Conservation (phyloP, 2,888 invertebrate genomes). For the Mimumesa dahlbomi region DNA sequence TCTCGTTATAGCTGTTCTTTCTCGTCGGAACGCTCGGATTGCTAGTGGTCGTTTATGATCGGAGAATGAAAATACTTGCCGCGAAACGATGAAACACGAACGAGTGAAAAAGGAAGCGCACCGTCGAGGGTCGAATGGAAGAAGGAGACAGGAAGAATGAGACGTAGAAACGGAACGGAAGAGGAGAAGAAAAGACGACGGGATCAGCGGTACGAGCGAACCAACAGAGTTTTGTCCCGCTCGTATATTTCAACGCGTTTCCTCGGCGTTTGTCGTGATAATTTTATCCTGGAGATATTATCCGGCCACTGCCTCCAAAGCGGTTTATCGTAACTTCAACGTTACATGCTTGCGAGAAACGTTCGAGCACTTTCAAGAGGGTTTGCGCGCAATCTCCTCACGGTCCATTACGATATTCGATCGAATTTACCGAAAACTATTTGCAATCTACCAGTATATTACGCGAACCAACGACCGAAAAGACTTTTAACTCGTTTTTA, state of each 20-base stretch:
- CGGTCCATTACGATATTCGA: too few species aligned
- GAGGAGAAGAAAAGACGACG: background rate
- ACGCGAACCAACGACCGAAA: background rate
- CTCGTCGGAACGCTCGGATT: slow-evolving; percentile 12
- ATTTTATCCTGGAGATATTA: background rate
- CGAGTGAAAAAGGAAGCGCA: background rate
- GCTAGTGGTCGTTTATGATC: slow-evolving; percentile 18
- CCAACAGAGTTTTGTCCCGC: too few species aligned
- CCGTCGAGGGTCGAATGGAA: slow-evolving; percentile 2
- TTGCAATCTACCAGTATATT: too few species aligned
- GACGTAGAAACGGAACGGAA: background rate
- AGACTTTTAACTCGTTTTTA: too few species aligned
- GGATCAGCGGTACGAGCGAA: too few species aligned
- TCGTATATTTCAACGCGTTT: too few species aligned
- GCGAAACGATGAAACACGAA: background rate
- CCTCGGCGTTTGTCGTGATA: background rate
- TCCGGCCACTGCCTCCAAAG: background rate
- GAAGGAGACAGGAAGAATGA: background rate
- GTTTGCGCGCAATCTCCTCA: too few species aligned
- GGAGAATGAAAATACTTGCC: slow-evolving; percentile 16
- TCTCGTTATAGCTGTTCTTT: slow-evolving; percentile 23
- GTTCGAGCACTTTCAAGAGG: background rate
- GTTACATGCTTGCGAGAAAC: background rate
- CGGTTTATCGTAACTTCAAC: background rate
- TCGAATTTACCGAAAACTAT: too few species aligned